Evolutionary conservation across 2,113 vertebrate genomes (phyloP).

Genomic region (Gymnarchus niloticus): DNA sequence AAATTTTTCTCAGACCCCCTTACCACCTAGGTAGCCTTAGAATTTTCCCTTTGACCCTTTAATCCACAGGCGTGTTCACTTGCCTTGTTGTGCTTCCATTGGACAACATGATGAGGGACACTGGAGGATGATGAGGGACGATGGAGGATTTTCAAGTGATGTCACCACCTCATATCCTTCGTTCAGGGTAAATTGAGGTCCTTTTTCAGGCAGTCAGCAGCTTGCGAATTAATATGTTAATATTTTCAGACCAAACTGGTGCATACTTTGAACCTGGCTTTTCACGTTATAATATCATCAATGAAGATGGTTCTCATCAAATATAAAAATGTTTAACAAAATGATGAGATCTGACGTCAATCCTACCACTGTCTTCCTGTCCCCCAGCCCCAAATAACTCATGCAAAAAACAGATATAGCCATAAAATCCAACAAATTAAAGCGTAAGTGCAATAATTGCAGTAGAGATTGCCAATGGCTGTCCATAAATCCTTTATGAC

Average conservation of each 20-base stretch:
- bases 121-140: not conserved
- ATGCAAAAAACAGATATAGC: not conserved
- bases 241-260: not conserved
- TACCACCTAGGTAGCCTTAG: not conserved
- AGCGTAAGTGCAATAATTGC: not conserved
- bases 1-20: not conserved
- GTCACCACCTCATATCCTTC: not conserved
- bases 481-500: constrained; percentile 5
- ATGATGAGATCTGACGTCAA: not conserved
- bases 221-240: not conserved
- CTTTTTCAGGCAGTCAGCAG: not conserved
- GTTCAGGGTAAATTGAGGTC: not conserved
- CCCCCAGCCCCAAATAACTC: not conserved
- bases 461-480: not conserved
- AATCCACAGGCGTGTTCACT: not conserved
- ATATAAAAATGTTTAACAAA: not conserved
- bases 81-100: not conserved
- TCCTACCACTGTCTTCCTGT: not conserved
- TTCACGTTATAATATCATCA: not conserved
- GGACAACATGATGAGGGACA: not conserved
- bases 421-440: not conserved
- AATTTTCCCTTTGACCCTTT: not conserved
- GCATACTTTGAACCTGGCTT: not conserved
- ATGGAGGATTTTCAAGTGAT: not conserved
- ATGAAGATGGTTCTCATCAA: not conserved